phyloP scores from a whole-genome alignment of 1,140 invertebrate species.

The Drosophila ohnishii region DNA sequence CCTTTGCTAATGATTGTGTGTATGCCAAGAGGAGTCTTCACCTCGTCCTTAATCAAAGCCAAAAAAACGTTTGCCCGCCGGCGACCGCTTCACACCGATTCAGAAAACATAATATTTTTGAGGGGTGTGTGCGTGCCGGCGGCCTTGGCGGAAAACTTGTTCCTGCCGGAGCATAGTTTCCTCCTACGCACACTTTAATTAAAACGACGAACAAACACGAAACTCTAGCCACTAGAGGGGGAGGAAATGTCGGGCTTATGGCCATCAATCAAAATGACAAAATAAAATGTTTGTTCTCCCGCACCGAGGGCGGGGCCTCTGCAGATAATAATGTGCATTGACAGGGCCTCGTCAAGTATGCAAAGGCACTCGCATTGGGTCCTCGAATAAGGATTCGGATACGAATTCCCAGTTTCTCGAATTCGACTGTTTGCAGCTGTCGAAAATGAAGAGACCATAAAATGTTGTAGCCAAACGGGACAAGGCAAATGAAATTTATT shows the following conservation, averaged over 20 bases:
- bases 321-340: conserved; percentile 67
- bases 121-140: conserved; percentile 31
- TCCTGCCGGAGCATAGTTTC: conserved; percentile 43
- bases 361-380: conserved; percentile 47
- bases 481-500: conserved; percentile 74
- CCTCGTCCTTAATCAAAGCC: conserved; percentile 44
- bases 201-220: conserved; percentile 62
- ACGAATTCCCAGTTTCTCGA: not conserved
- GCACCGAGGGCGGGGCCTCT: not conserved
- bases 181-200: conserved; percentile 63
- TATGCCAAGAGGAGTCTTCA: conserved; percentile 41
- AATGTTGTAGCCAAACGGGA: conserved; percentile 50
- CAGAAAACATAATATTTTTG: conserved; percentile 42
- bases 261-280: conserved; percentile 79
- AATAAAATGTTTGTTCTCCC: conserved; percentile 74
- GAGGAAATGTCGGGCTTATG: conserved; percentile 65
- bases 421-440: conserved; percentile 52
- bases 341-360: conserved; percentile 50
- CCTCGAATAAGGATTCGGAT: not conserved
- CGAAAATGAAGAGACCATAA: conserved; percentile 68
- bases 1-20: conserved; percentile 72
- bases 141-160: conserved; percentile 35
- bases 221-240: conserved; percentile 5
- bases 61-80: conserved; percentile 28
- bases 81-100: conserved; percentile 35